Conservation (phyloP, 2,113 vertebrate genomes). For the Pomatorhinus ruficollis region DNA sequence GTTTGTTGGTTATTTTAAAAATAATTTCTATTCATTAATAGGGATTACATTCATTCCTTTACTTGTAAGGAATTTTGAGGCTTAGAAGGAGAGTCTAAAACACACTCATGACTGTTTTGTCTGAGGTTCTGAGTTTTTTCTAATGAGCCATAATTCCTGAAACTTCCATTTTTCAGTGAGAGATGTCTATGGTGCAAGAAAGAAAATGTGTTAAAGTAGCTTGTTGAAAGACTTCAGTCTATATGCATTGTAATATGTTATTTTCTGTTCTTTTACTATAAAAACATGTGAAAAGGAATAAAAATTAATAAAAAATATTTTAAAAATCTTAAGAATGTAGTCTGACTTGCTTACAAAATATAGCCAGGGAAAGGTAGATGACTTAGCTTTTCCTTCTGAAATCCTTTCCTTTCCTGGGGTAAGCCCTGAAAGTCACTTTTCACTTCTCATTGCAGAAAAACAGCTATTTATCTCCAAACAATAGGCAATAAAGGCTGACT, state of each 20-base stretch:
- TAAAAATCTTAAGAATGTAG: background rate
- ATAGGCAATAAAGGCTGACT: background rate
- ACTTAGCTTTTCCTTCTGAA: background rate
- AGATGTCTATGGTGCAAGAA: background rate
- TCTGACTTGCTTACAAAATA: constrained; percentile 7
- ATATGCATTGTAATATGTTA: background rate
- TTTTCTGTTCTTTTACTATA: constrained; percentile 60
- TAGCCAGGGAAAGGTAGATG: background rate
- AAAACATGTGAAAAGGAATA: constrained; percentile 47
- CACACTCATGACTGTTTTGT: background rate
- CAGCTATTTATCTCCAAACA: background rate
- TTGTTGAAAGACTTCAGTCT: background rate
- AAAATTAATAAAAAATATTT: constrained; percentile 30
- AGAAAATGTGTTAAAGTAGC: background rate
- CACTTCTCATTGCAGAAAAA: background rate
- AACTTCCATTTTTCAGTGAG: background rate
- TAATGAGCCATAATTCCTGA: background rate
- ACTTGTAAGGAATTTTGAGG: constrained; percentile 4
- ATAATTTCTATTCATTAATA: constrained; percentile 15
- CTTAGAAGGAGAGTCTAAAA: background rate
- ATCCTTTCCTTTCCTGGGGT: background rate
- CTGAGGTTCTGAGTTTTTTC: background rate
- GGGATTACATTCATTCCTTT: background rate
- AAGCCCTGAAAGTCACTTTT: background rate
- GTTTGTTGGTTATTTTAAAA: background rate